Evolutionary conservation across 2,113 vertebrate species (phyloP), one percentile per base, ranked within the genome.

Genomic region (Peucedramus taeniatus): DNA sequence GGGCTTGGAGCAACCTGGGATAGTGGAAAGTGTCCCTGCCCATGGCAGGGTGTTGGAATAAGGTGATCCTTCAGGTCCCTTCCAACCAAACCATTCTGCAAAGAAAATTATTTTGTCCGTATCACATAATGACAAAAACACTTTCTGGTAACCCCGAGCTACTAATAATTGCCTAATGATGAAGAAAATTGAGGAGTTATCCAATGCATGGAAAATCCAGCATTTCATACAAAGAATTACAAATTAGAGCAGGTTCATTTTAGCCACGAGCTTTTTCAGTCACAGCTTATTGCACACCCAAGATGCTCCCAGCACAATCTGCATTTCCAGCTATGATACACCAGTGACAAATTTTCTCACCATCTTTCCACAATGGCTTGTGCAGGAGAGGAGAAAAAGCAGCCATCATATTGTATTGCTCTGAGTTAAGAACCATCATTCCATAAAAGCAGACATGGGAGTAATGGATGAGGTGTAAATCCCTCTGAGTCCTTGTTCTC

Each of bases 401-500:
- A 76, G 57, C 13, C 22, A 53, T 6, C 0, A 1, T 2, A 33
- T 18, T 50, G 22, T 22, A 45, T 3, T 57, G 35, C 13, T 78
- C 40, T 40, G 8, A 49, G n/a, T 30, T 76, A 50, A 71, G 53
- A 47, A 72, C 6, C 8, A 31, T 26, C 57, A 26, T 20, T 63
- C 11, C 68, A 87, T 24, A 39, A 89, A 83, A 72, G 28, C 19
- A 63, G 39, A 28, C 11, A 30, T 3, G 4, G 21, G 14, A 44
- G 11, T 8, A 49, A 71, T 1, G 8, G 37, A 22, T n/a, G 19
- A 66, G 11, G 75, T 7, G 37, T 39, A 35, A 82, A 78, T 3
- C 4, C 10, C 39, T 78, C 35, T 0, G 1, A 65, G 30, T 10
- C 40, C 44, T 64, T 4, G 0, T 28, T 49, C 13, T 44, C 2